Percentiles rank a stretch among this genome's conserved stretches.
Conservation (phyloP, 2,888 invertebrate genomes). For the Heteromurus nitidus region DNA sequence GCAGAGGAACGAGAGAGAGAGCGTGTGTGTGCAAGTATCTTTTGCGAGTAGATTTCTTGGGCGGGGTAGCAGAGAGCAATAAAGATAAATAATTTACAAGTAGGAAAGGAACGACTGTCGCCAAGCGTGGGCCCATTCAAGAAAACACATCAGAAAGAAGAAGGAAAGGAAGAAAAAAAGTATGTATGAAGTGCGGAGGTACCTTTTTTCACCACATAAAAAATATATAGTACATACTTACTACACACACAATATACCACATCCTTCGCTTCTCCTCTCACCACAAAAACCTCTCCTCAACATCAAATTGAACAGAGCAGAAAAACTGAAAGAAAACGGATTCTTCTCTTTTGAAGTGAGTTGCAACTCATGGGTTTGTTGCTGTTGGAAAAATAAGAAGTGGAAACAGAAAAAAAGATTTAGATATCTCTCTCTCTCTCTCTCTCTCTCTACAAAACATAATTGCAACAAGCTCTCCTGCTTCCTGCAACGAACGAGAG, state of each 20-base stretch:
- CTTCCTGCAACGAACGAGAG: neutral
- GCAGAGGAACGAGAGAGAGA: neutral
- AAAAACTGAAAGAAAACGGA: no score
- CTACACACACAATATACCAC: no score
- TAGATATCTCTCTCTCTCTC: slow-evolving; percentile 28
- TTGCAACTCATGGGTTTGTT: no score
- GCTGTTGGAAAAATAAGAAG: no score
- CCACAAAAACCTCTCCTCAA: no score
- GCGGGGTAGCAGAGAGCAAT: slow-evolving; percentile 66
- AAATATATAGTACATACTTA: no score
- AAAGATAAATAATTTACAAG: slow-evolving; percentile 70
- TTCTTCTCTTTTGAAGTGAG: no score
- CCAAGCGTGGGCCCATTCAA: slow-evolving; percentile 39
- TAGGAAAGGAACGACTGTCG: slow-evolving; percentile 61
- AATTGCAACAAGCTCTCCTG: slow-evolving; percentile 40
- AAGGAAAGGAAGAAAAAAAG: neutral
- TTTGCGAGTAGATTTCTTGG: slow-evolving; percentile 58
- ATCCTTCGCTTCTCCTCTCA: no score
- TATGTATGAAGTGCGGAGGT: no score
- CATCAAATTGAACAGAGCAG: no score
- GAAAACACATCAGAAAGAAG: slow-evolving; percentile 17
- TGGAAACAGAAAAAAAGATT: no score
- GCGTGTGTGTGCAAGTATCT: neutral
- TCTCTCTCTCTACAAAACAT: slow-evolving; percentile 1
- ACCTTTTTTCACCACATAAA: no score